A percentile compares a stretch with the other conserved stretches of the same genome.
These are phyloP conservation scores for Philaethria dido DNA, from an alignment of 2,888 invertebrate species.

Conservation along the genomic window DNA sequence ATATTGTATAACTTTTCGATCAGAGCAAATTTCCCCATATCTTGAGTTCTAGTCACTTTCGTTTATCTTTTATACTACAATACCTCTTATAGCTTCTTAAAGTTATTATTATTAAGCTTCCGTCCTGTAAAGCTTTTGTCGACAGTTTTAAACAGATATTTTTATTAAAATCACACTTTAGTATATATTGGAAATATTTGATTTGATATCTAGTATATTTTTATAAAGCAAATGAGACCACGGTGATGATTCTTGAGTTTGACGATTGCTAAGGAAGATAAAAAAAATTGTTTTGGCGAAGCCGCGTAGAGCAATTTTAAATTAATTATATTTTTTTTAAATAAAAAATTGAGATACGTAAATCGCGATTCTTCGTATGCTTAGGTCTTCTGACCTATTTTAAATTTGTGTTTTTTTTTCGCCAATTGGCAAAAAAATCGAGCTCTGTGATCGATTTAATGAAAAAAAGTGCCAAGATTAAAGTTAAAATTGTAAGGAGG, in stretches of 20 bases:
- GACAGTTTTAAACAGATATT: conserved; percentile 38
- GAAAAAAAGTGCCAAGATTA: conserved; percentile 47
- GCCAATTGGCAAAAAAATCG: conserved; percentile 39
- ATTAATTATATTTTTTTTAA: conserved; percentile 7
- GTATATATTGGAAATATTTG: conserved; percentile 26
- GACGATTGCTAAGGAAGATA: background rate
- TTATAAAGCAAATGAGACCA: conserved; percentile 18
- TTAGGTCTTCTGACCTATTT: conserved; percentile 18
- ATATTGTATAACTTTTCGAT: conserved; percentile 35
- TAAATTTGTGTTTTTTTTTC: conserved; percentile 5
- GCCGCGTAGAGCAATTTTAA: conserved; percentile 2
- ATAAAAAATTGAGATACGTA: conserved; percentile 30
- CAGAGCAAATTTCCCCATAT: conserved; percentile 20
- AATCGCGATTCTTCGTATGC: conserved; percentile 14
- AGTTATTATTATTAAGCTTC: conserved; percentile 53
- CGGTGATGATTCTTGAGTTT: conserved; percentile 1
- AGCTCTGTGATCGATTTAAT: conserved; percentile 45
- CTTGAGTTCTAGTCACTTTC: conserved; percentile 14
- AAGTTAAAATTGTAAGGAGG: conserved; percentile 41
- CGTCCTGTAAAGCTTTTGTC: conserved; percentile 55
- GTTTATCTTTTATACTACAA: conserved; percentile 25
- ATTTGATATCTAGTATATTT: conserved; percentile 20
- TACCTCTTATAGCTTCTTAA: conserved; percentile 35
- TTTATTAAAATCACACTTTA: conserved; percentile 35
- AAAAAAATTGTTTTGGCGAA: conserved; percentile 24